These are phyloP conservation scores for Zaprionus kolodkinae DNA, from an alignment of 1,140 invertebrate genomes.

Conservation along the genomic window DNA sequence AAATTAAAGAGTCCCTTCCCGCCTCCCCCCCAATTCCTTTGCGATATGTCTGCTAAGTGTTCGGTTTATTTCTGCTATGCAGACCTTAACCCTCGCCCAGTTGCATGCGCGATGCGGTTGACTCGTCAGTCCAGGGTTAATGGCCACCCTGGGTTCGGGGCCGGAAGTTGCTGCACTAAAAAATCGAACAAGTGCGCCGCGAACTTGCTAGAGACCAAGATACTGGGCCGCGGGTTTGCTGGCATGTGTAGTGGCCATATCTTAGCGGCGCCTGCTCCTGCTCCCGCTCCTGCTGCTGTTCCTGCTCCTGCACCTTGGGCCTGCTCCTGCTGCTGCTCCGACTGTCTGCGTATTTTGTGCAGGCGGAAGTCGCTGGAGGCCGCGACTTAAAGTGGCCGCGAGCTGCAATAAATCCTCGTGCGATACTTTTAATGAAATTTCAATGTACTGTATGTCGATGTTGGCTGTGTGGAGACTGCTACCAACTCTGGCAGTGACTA, in stretches of 20 bases:
- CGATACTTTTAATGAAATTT: slow-evolving; percentile 82
- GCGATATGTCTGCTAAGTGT: not conserved
- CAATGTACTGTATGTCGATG: slow-evolving; percentile 62
- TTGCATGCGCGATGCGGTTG: slow-evolving; percentile 64
- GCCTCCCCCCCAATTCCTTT: not conserved
- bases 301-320: not conserved
- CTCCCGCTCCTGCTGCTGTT: no score
- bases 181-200: slow-evolving; percentile 76
- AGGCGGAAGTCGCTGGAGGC: slow-evolving; percentile 68
- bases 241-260: slow-evolving; percentile 80
- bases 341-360: slow-evolving; percentile 76
- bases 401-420: slow-evolving; percentile 64
- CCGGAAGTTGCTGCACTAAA: slow-evolving; percentile 76
- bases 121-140: slow-evolving; percentile 57
- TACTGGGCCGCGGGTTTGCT: slow-evolving; percentile 22
- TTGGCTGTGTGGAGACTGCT: not conserved
- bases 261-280: slow-evolving; percentile 36
- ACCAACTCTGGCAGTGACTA: not conserved
- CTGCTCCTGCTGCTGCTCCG: slow-evolving; percentile 38
- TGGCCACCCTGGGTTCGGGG: slow-evolving; percentile 52
- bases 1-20: not conserved
- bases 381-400: slow-evolving; percentile 71
- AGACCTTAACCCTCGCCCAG: slow-evolving; percentile 77
- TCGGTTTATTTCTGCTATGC: slow-evolving; percentile 40
- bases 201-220: slow-evolving; percentile 38